These are phyloP conservation scores for Drosophila fulvimacula DNA, from an alignment of 2,888 invertebrate species.

Conservation along the genomic window DNA sequence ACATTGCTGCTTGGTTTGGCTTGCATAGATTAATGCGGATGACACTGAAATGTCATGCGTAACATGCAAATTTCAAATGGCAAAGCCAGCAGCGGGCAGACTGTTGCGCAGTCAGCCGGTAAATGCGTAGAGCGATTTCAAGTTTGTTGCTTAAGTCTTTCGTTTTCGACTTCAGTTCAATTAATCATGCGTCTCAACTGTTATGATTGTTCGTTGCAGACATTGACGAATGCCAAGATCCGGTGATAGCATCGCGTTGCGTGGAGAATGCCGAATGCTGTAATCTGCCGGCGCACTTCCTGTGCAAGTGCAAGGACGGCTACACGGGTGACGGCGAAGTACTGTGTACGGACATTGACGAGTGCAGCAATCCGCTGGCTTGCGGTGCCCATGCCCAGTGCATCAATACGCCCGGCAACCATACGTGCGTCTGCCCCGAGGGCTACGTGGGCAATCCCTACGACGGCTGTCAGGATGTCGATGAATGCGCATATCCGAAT, in stretches of 20 bases:
- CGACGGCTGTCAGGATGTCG: constrained; percentile 91
- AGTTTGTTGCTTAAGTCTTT: constrained; percentile 59
- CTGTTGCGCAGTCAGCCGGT: constrained; percentile 59
- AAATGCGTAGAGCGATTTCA: constrained; percentile 60
- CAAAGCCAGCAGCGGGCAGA: constrained; percentile 17
- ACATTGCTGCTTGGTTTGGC: constrained; percentile 61
- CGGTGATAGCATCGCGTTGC: constrained; percentile 92
- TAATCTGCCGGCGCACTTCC: constrained; percentile 96
- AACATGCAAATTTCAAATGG: constrained; percentile 64
- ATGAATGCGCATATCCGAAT: constrained; percentile 91
- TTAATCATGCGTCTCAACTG: constrained; percentile 56
- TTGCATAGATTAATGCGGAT: constrained; percentile 34
- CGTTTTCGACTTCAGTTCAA: constrained; percentile 51
- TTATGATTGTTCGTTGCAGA: constrained; percentile 86
- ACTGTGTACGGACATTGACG: constrained; percentile 95
- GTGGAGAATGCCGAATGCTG: constrained; percentile 97
- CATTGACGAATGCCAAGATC: constrained; percentile 97
- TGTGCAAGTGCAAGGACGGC: constrained; percentile 96
- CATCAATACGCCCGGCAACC: constrained; percentile 93
- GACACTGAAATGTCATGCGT: constrained; percentile 81
- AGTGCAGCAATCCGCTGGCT: constrained; percentile 92
- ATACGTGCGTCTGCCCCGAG: constrained; percentile 92
- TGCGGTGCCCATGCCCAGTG: constrained; percentile 94
- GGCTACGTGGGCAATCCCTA: constrained; percentile 94
- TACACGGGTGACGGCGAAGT: constrained; percentile 96